Conservation (phyloP, 1,140 invertebrate species). For the Elymnias hypermnestra region DNA sequence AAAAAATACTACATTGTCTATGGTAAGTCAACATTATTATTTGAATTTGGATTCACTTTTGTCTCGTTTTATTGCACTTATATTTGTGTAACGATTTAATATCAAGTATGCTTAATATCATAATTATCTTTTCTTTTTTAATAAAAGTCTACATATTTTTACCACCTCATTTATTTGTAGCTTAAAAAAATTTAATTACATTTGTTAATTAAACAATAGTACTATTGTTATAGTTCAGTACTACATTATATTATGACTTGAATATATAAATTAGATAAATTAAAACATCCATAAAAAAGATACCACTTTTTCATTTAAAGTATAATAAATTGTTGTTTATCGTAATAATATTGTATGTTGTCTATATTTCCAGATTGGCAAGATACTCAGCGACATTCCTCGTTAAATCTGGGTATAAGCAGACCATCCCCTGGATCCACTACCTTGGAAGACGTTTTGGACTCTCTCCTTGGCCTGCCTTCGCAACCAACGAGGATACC, state of each 20-base stretch:
- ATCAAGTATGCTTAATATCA: slow-evolving; percentile 13
- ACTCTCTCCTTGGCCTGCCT: slow-evolving; percentile 90
- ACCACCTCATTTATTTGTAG: too few relatives aligned
- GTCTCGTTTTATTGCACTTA: slow-evolving; percentile 21
- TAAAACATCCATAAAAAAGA: too few relatives aligned
- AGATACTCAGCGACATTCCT: slow-evolving; percentile 49
- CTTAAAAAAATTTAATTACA: not conserved
- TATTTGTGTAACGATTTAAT: slow-evolving; percentile 4
- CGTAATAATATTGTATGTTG: too few relatives aligned
- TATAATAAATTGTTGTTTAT: too few relatives aligned
- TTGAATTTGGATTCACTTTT: slow-evolving; percentile 15
- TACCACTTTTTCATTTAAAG: too few relatives aligned
- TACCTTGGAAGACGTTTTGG: slow-evolving; percentile 94
- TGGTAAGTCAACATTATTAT: slow-evolving; percentile 24
- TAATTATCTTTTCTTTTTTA: too few relatives aligned
- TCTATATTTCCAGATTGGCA: slow-evolving; percentile 60
- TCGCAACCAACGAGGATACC: slow-evolving; percentile 82
- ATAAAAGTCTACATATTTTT: too few relatives aligned
- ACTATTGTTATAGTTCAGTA: too few relatives aligned
- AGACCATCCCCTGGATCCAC: slow-evolving; percentile 85
- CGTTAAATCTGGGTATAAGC: slow-evolving; percentile 62
- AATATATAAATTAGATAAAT: too few relatives aligned
- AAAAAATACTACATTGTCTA: slow-evolving; percentile 9
- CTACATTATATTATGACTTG: too few relatives aligned
- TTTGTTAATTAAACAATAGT: too few relatives aligned